phyloP scores from a whole-genome alignment of 2,888 invertebrate species.

The Lacanobia wlatinum region DNA sequence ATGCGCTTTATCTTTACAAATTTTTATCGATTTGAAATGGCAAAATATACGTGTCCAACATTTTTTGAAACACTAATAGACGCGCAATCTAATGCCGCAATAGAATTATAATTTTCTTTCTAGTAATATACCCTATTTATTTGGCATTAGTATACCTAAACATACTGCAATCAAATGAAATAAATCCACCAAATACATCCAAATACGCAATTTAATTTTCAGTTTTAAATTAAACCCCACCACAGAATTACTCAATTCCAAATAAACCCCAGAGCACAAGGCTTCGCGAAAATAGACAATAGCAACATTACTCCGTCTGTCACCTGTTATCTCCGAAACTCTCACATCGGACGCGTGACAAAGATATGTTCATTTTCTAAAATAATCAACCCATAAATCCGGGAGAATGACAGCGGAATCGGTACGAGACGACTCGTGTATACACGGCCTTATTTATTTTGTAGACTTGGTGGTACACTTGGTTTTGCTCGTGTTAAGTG shows the following conservation, averaged over 20 bases:
- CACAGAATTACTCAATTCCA: conserved; percentile 53
- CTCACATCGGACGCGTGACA: conserved; percentile 68
- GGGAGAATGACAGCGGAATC: conserved; percentile 66
- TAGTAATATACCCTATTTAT: too few relatives aligned
- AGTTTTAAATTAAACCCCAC: conserved; percentile 29
- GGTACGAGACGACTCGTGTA: conserved; percentile 55
- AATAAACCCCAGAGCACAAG: conserved; percentile 46
- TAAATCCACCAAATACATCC: background rate
- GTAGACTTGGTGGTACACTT: conserved; percentile 31
- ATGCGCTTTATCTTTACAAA: too few relatives aligned
- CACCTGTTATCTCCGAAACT: conserved; percentile 67
- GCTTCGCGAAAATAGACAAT: conserved; percentile 56
- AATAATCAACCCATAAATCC: conserved; percentile 80
- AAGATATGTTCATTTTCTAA: conserved; percentile 77
- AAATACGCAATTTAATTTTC: background rate
- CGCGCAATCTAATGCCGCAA: too few relatives aligned
- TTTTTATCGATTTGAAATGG: too few relatives aligned
- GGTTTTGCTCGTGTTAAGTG: conserved; percentile 31
- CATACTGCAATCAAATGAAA: background rate
- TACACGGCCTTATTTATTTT: conserved; percentile 67
- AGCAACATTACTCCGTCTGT: conserved; percentile 65
- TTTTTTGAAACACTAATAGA: too few relatives aligned
- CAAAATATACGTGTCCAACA: too few relatives aligned
- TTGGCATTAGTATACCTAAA: background rate
- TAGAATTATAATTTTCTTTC: too few relatives aligned